These are phyloP conservation scores for Atlantisia rogersi DNA, from an alignment of 2,113 vertebrate genomes.

Conservation along the genomic window DNA sequence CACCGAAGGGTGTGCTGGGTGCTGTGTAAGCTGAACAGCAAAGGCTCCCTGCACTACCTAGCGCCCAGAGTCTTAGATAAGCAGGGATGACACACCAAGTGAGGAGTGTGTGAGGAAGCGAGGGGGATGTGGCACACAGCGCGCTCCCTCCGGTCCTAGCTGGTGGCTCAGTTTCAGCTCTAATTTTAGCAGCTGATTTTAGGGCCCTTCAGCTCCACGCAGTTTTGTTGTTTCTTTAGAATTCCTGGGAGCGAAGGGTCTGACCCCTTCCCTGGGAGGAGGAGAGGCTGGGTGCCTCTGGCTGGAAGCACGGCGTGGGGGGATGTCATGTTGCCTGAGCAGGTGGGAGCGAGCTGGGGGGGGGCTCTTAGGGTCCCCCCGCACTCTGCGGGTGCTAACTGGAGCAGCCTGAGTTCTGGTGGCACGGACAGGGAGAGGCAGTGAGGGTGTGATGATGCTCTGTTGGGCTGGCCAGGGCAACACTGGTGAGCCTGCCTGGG, in stretches of 20 bases:
- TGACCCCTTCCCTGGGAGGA: not conserved
- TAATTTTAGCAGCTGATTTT: constrained; percentile 54
- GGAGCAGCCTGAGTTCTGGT: accelerated
- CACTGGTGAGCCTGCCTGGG: accelerated
- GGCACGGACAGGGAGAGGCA: accelerated
- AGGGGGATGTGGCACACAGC: constrained; percentile 62
- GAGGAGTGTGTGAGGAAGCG: constrained; percentile 43
- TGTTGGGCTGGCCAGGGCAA: not conserved
- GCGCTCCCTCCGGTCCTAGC: not conserved
- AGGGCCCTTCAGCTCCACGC: not conserved
- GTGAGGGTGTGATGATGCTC: not conserved
- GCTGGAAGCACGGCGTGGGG: not conserved
- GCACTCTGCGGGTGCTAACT: not conserved
- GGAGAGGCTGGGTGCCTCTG: not conserved
- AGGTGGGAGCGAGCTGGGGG: not conserved
- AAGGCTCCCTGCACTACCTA: not conserved
- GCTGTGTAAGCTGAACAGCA: not conserved
- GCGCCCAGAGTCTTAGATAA: constrained; percentile 8
- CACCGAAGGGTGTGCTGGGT: accelerated
- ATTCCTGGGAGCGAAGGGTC: not conserved
- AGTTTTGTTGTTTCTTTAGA: constrained; percentile 32
- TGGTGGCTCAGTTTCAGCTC: constrained; percentile 57
- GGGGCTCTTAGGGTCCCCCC: not conserved
- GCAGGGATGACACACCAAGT: constrained; percentile 21
- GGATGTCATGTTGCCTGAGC: not conserved